Evolutionary conservation across 2,113 vertebrate species (phyloP).

Genomic region (Pseudorectes ferrugineus): DNA sequence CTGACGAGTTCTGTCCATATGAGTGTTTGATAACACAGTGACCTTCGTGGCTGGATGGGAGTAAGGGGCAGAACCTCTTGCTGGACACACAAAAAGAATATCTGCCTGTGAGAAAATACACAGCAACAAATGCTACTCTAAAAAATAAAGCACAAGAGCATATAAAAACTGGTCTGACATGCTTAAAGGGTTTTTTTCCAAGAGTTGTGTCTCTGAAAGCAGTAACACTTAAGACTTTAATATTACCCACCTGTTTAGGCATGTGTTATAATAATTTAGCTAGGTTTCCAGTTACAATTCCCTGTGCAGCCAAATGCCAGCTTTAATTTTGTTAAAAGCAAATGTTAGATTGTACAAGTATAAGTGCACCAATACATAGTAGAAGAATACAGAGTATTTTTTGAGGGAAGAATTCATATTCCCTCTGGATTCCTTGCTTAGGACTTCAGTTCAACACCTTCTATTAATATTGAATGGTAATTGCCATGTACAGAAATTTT

Average conservation of each 20-base stretch:
- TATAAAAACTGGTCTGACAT: background rate
- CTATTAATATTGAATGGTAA: slow-evolving; percentile 5
- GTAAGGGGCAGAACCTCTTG: background rate
- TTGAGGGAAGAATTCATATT: background rate
- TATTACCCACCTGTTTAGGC: background rate
- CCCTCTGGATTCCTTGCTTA: background rate
- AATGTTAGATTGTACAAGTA: background rate
- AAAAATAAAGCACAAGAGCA: background rate
- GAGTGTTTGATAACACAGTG: background rate
- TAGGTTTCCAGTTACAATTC: background rate
- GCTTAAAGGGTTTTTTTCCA: background rate
- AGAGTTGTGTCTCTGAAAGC: background rate
- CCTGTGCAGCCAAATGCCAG: background rate
- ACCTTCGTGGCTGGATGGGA: background rate
- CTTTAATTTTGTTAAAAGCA: slow-evolving; percentile 5
- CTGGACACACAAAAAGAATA: background rate
- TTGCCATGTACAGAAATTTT: background rate
- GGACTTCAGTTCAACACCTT: background rate
- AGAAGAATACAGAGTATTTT: background rate
- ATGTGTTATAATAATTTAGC: background rate
- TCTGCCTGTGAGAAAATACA: background rate
- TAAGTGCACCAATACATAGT: background rate
- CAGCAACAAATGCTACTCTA: background rate
- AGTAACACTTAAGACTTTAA: background rate
- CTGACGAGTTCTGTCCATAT: background rate